phyloP scores from a whole-genome alignment of 2,113 vertebrate species.

The Chaetura pelagica region DNA sequence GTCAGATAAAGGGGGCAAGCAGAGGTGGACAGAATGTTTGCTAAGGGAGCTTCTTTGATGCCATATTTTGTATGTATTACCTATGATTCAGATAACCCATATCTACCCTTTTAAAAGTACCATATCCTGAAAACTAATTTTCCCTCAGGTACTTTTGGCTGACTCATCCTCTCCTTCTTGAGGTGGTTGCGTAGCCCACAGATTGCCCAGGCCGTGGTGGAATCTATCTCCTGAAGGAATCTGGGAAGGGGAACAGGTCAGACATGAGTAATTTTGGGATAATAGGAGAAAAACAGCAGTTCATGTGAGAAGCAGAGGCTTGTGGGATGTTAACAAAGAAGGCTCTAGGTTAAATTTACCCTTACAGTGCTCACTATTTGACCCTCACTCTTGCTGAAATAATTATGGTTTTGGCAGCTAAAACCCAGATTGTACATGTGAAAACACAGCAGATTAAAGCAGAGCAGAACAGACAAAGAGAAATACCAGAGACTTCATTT shows the following conservation, averaged over 20 bases:
- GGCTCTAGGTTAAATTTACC: not conserved
- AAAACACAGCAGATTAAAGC: constrained; percentile 13
- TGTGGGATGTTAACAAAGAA: not conserved
- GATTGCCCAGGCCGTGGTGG: not conserved
- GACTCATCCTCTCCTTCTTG: constrained; percentile 14
- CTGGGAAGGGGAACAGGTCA: constrained; percentile 19
- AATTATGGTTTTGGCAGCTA: not conserved
- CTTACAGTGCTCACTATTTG: not conserved
- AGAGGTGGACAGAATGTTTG: constrained; percentile 30
- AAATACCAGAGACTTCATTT: not conserved
- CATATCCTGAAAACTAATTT: constrained; percentile 27
- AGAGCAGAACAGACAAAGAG: not conserved
- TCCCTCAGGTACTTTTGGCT: not conserved
- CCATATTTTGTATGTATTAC: not conserved
- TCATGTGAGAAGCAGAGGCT: not conserved
- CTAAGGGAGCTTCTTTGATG: constrained; percentile 54
- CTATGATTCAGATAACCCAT: constrained; percentile 20
- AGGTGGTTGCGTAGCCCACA: not conserved
- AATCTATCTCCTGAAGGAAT: constrained; percentile 36
- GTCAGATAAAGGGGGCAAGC: constrained; percentile 26
- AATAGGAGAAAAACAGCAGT: not conserved
- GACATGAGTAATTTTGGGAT: not conserved
- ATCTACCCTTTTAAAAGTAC: constrained; percentile 29
- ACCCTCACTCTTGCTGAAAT: constrained; percentile 7
- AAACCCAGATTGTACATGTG: not conserved